Base-by-base conservation (phyloP, 1,140 invertebrate species). In the Acromyrmex charruanus region DNA sequence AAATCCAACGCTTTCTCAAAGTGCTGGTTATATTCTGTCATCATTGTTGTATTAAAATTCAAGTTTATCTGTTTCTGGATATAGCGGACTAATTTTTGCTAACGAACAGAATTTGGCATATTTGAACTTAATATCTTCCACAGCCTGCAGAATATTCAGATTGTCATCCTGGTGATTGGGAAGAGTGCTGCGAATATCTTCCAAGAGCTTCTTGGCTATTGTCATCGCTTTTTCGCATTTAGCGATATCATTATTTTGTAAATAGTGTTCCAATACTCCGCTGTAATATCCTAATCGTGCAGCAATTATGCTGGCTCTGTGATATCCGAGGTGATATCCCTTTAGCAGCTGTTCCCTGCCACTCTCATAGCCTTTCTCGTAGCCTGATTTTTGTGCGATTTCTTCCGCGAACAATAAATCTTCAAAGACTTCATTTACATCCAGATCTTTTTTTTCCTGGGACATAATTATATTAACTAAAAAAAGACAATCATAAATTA, bases 51-150 rank as follows among this genome's bases (percentile, higher is more conserved):
- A 49, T 84, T 92, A 96, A 95, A 96, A 96, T 59, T 95, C 94
- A 35, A 96, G 91, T 74, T 94, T 95, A 53, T 95, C 94, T 21
- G 93, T 91, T 94, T 97, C 96, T 25, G 96, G 93, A 92, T 95
- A 94, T 2, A 77, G 89, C 3, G 95, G 92, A 87, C 96, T 94
- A 87, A 97, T 96, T 94, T 97, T 97, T 14, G 97, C 93, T 21
- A 97, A 90, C 1, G 97, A 96, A 93, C 96, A 97, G n/a, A 97
- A 94, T 89, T 96, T 97, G 79, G 96, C 97, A 93, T 96, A 97
- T 68, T 97, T 96, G 3, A 95, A 96, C 91, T 97, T 96, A 55
- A 98, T 97, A 55, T 94, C 94, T 87, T 97, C 96, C 21, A 96
- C 92, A 44, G 94, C 92, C n/a, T 94, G 95, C 75, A 97, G 91